Evolutionary conservation across 2,797 vertebrate genomes (phyloP), one percentile per base, ranked within the genome.

Genomic region (Myiothlypis coronata): DNA sequence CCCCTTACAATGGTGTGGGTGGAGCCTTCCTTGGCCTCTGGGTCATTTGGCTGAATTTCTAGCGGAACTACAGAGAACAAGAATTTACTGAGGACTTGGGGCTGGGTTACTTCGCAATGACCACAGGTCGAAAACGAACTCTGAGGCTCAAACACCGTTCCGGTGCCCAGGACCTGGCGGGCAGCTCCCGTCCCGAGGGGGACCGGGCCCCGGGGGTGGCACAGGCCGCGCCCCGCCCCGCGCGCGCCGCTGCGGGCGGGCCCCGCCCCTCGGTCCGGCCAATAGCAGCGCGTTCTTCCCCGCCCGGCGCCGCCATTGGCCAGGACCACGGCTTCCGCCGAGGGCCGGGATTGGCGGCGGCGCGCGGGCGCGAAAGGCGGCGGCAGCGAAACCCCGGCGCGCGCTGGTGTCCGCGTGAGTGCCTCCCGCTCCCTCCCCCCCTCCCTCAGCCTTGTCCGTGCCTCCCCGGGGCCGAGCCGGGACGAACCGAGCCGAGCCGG

Each of bases 61-160:
- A 17, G 30, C n/a, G 5, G 23, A n/a, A 10, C 59, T 26, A 9
- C 18, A 0, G 52, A 55, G 26, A 61, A 11, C 23, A 9, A 21
- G 17, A 34, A 8, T 35, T 39, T 6, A 8, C 0, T 26, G 46
- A 0, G 6, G 4, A 7, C 2, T 5, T 12, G 16, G 5, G 21
- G 20, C 2, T 30, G 18, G 24, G 4, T 5, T 18, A 13, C 7
- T 43, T 46, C 6, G 4, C n/a, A 24, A 9, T 8, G 17, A 32
- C 0, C 52, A 8, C 56, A 4, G 0, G 6, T 0, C 11, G 2
- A 4, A 15, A 34, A 30, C 2, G 1, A 14, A 14, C 2, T 0
- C 19, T 3, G 4, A 47, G 22, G 43, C 7, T 16, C 27, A 15
- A 8, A 14, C 16, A 3, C 0, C 4, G 18, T 0, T 1, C 4